Evolutionary conservation across 2,113 vertebrate genomes (phyloP).

Genomic region (Nothoprocta perdicaria): DNA sequence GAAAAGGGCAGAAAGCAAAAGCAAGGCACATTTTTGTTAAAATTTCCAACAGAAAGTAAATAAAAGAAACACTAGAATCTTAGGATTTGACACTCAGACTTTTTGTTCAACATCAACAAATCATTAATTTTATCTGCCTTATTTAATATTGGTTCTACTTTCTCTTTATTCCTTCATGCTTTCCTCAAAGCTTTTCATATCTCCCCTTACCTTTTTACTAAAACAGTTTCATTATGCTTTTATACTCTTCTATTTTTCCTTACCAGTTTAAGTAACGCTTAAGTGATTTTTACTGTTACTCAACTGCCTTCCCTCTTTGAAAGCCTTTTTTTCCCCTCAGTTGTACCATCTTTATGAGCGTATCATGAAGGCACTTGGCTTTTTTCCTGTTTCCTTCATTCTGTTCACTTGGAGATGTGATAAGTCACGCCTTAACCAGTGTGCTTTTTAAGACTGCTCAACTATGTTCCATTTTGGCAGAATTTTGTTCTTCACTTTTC

Average conservation of each 20-base stretch:
- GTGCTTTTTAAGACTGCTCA: slow-evolving; percentile 12
- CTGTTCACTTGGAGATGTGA: slow-evolving; percentile 19
- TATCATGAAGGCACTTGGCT: not conserved
- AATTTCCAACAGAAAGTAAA: not conserved
- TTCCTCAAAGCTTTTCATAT: not conserved
- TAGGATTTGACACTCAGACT: not conserved
- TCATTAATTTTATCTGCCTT: not conserved
- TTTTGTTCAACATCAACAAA: not conserved
- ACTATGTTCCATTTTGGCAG: not conserved
- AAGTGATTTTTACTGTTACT: not conserved
- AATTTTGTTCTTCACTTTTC: slow-evolving; percentile 10
- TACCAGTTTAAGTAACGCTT: not conserved
- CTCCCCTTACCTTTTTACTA: not conserved
- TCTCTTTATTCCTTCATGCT: not conserved
- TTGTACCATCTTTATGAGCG: slow-evolving; percentile 14
- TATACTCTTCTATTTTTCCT: not conserved
- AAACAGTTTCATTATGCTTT: slow-evolving; percentile 6
- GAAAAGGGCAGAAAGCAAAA: not conserved
- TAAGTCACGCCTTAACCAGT: slow-evolving; percentile 35
- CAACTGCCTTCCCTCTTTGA: not conserved
- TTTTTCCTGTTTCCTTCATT: slow-evolving; percentile 34
- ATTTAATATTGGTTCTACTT: not conserved
- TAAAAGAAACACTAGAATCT: not conserved
- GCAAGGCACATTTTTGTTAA: not conserved
- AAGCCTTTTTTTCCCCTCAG: not conserved